Evolutionary conservation across 2,888 invertebrate genomes (phyloP), one percentile per base, ranked within the genome.

Genomic region (Andrena fulva): DNA sequence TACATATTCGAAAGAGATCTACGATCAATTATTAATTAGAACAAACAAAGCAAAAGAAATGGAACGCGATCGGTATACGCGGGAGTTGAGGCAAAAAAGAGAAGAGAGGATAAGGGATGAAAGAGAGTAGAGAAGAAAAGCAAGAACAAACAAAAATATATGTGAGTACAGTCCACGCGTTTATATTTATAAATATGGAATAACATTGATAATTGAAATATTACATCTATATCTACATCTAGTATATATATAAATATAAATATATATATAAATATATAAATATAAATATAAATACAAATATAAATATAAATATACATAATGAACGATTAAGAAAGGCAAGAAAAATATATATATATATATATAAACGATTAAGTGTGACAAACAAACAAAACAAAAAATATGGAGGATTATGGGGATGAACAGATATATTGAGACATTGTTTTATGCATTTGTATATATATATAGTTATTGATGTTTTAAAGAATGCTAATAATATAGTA

Each of bases 391-490:
- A 90, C 87, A 79, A 89, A 82, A 72, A 66, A 88, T 89, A 90
- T 88, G 78, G 56, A 85, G 84, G 87, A 91, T 91, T 90, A 89
- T 88, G 87, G 80, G 89, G 84, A 90, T 85, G 84, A 88, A 90
- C 87, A 87, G 85, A 89, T 88, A 92, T 90, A 91, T 91, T 89
- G 85, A 90, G 81, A 90, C 91, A 91, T 92, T 92, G 92, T 93
- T 93, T 93, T 92, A 93, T 92, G 92, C 92, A 93, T 94, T 93
- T 94, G 93, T 94, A 94, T 92, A 94, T 94, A 93, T 92, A 93
- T 92, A 94, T 94, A 93, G 93, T 93, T 93, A 93, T 93, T 92
- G 91, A 93, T 92, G 92, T 93, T 94, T 93, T 92, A 92, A 91
- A 71, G 92, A 92, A 56, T 24, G 24, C 20, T 56, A 89, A 89